phyloP scores from a whole-genome alignment of 2,113 vertebrate genomes.

The Sebastes fasciatus region DNA sequence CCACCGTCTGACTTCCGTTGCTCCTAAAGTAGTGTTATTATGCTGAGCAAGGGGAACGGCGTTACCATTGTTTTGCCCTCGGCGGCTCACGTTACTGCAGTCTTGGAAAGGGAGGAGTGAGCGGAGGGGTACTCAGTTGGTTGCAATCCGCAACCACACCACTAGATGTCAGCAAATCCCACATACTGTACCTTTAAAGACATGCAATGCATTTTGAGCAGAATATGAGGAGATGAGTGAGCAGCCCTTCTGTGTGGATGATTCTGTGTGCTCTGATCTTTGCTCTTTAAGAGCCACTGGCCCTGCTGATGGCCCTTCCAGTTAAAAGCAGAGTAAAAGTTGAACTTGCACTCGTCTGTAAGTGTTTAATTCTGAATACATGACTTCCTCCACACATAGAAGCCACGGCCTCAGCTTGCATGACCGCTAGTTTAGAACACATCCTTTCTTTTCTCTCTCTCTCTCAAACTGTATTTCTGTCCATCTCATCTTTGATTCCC shows the following conservation, averaged over 20 bases:
- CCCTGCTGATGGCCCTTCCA: not conserved
- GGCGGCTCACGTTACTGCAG: no score
- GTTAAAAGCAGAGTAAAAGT: constrained; percentile 21
- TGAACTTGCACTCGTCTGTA: not conserved
- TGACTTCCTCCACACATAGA: constrained; percentile 15
- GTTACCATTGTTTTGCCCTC: no score
- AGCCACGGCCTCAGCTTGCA: constrained; percentile 23
- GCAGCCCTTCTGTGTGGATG: not conserved
- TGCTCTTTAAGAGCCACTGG: not conserved
- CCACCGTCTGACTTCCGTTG: no score
- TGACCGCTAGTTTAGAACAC: constrained; percentile 22
- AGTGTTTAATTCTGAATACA: not conserved
- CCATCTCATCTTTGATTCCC: constrained; percentile 4
- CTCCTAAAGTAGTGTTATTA: no score
- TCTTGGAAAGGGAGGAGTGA: no score
- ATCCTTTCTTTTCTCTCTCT: constrained; percentile 31
- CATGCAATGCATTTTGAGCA: not conserved
- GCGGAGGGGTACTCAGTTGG: no score
- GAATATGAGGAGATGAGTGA: not conserved
- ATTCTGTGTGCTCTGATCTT: constrained; percentile 1
- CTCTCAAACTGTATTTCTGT: constrained; percentile 12
- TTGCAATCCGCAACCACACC: no score
- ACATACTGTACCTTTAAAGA: not conserved
- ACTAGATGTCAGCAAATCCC: no score
- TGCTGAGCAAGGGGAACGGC: no score